These are phyloP conservation scores for Drosophila infuscata DNA, from an alignment of 2,888 invertebrate genomes.

Conservation along the genomic window DNA sequence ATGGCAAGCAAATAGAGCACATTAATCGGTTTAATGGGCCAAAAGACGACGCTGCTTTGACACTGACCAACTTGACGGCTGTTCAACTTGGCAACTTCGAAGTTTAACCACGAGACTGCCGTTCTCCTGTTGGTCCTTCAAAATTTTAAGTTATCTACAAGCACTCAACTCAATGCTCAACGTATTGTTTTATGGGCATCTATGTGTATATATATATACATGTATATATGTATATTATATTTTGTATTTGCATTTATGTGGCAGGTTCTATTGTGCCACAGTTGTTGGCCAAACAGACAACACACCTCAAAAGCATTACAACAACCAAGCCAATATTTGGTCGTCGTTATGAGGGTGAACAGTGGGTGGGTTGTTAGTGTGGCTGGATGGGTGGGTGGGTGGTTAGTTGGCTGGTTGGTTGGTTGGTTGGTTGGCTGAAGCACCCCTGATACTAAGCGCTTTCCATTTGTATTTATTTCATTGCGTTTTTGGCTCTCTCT, in stretches of 20 bases:
- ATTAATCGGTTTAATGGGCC: conserved; percentile 78
- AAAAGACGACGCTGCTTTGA: conserved; percentile 16
- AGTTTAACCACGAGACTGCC: background rate
- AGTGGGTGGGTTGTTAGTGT: background rate
- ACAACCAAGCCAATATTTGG: conserved; percentile 79
- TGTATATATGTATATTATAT: background rate
- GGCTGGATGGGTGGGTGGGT: background rate
- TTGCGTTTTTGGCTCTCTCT: conserved; percentile 61
- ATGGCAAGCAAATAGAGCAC: conserved; percentile 76
- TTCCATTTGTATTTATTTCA: conserved; percentile 78
- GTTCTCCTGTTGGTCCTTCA: conserved; percentile 4
- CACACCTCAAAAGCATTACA: conserved; percentile 80
- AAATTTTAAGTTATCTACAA: conserved; percentile 45
- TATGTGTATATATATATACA: background rate
- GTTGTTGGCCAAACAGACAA: conserved; percentile 65
- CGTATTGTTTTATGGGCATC: conserved; percentile 1
- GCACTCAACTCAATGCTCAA: conserved; percentile 13
- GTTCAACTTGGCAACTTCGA: conserved; percentile 42
- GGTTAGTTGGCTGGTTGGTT: background rate
- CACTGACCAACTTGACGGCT: conserved; percentile 54
- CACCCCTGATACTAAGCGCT: conserved; percentile 38
- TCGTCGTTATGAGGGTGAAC: conserved; percentile 60
- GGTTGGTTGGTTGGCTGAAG: background rate
- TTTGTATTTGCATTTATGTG: conserved; percentile 2
- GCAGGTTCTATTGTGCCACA: conserved; percentile 20